Conservation (phyloP, 2,797 vertebrate genomes). For the Pitangus sulphuratus region DNA sequence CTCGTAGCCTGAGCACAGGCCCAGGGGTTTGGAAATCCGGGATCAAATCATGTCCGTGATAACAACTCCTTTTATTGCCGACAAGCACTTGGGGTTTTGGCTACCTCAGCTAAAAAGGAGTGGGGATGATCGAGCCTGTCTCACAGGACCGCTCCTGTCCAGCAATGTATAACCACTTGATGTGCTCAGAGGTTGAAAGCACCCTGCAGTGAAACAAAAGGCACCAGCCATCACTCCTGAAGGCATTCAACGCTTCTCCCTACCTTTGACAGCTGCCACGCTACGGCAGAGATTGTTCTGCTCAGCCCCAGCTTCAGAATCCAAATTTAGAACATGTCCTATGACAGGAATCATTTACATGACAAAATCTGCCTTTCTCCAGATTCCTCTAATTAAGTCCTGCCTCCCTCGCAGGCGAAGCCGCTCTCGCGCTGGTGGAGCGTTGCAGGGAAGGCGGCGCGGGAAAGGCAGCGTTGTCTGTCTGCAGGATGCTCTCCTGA, state of each 20-base stretch:
- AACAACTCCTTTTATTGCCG: constrained; percentile 35
- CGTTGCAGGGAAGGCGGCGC: not conserved
- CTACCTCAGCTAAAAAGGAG: constrained; percentile 24
- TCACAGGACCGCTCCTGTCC: constrained; percentile 23
- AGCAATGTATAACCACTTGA: not conserved
- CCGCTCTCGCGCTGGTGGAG: not conserved
- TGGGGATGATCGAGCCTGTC: not conserved
- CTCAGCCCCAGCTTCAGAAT: constrained; percentile 61
- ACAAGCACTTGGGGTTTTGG: not conserved
- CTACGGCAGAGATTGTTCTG: constrained; percentile 51
- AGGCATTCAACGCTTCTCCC: constrained; percentile 48
- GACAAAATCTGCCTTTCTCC: constrained; percentile 71
- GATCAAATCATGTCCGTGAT: not conserved
- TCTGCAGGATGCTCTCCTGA: not conserved
- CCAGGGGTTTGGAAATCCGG: constrained; percentile 34
- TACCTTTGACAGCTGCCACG: constrained; percentile 65
- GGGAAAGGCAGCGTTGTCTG: not conserved
- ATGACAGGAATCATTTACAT: constrained; percentile 70
- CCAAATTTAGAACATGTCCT: constrained; percentile 66
- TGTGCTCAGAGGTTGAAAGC: constrained; percentile 37
- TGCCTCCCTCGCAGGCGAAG: constrained; percentile 34
- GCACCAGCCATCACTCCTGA: constrained; percentile 42
- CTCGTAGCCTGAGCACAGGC: not conserved
- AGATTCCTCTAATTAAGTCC: constrained; percentile 65
- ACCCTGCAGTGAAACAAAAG: constrained; percentile 38